A percentile compares a stretch with the other conserved stretches of the same genome.
These are phyloP conservation scores for Chelonus insularis DNA, from an alignment of 1,140 invertebrate genomes.

Conservation along the genomic window DNA sequence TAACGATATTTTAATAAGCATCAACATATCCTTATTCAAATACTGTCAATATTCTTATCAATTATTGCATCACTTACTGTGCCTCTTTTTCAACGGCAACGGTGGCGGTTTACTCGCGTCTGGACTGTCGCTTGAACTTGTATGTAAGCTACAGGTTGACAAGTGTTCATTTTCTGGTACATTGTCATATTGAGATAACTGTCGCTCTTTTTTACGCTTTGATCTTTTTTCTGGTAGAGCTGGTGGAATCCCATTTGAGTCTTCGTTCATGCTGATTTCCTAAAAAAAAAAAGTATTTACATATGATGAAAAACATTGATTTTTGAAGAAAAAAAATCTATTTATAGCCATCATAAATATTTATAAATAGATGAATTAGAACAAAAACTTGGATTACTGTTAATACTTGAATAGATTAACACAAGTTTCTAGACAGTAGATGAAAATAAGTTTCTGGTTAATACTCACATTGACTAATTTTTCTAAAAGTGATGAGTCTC, in stretches of 20 bases:
- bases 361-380: neutral
- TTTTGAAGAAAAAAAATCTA: neutral
- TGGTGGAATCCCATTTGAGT: constrained; percentile 63
- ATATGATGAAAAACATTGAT: constrained; percentile 6
- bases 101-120: constrained; percentile 78
- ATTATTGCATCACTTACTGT: constrained; percentile 75
- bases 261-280: constrained; percentile 48
- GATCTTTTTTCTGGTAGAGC: constrained; percentile 68
- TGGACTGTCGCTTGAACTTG: constrained; percentile 52
- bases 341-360: neutral
- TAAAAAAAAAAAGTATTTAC: constrained; percentile 28
- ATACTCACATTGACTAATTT: constrained; percentile 55
- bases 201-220: constrained; percentile 61
- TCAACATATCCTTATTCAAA: constrained; percentile 17
- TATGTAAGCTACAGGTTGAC: constrained; percentile 61
- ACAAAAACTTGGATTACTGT: neutral
- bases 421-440: too few relatives aligned
- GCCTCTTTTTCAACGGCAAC: constrained; percentile 86
- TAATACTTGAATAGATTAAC: too few relatives aligned
- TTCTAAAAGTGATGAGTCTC: constrained; percentile 45
- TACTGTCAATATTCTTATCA: constrained; percentile 24
- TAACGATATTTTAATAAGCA: constrained; percentile 17
- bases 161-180: constrained; percentile 65
- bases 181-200: constrained; percentile 77
- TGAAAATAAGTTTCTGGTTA: too few relatives aligned